Base-by-base conservation (phyloP, 2,797 vertebrate genomes). In the Lagorchestes hirsutus region DNA sequence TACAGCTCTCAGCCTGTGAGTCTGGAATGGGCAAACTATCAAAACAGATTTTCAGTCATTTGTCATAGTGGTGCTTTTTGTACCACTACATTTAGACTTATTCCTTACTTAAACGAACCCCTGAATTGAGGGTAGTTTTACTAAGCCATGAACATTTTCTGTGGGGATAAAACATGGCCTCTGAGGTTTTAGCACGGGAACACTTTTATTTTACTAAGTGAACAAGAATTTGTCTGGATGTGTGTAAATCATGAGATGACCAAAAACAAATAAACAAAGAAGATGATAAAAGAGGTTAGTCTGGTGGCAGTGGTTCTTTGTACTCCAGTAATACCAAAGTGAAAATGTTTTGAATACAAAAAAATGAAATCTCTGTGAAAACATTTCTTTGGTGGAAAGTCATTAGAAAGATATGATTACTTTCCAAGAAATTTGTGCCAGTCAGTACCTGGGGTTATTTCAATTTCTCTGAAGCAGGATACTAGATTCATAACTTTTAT, bases 91-190 rank as follows among this genome's bases (percentile, higher is more conserved):
- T 55, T 97, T 94, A 95, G 54, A 40, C 40, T 90, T 97, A 54
- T 93, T 95, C 90, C 46, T 87, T 96, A 93, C 93, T 97, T 96
- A 97, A 96, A 95, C 87, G 74, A 93, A 97, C 50, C 34, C 50
- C 27, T 54, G 96, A 92, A 97, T 96, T 56, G 56, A 56, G 91
- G 96, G 90, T 95, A 94, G 91, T 14, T 62, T 59, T 95, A 97
- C 46, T 95, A 95, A 95, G 55, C 34, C 90, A 96, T 97, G 95
- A 96, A 96, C 91, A 96, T 96, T 97, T 97, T 97, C 56, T 96
- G 97, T 27, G n/a, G 94, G 54, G 27, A 74, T 87, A 97, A 92
- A 98, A 55, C 13, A 82, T 58, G 14, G 12, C 3, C 67, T 92
- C 46, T 94, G 95, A 97, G 74, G 24, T 97, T 93, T 97, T 94